Conservation (phyloP, 2,888 invertebrate species). For the Agrochola lychnidis region DNA sequence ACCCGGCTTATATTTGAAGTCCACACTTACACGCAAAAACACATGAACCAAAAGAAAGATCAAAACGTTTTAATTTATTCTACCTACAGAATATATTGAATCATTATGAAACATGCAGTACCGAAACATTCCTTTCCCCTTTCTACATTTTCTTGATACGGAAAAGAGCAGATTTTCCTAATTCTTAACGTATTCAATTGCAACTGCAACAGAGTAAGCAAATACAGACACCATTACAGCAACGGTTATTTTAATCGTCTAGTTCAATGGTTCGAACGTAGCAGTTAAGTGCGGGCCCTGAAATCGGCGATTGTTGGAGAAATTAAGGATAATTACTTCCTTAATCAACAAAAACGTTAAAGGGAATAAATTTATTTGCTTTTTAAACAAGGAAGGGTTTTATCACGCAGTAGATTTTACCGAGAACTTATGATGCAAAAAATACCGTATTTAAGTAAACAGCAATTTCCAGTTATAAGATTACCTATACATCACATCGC, state of each 20-base stretch:
- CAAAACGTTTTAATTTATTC: not conserved
- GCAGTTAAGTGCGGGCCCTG: constrained; percentile 66
- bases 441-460: not conserved
- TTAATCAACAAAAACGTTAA: not conserved
- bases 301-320: constrained; percentile 33
- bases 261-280: constrained; percentile 75
- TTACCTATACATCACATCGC: not conserved
- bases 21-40: not conserved
- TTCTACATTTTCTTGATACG: not conserved
- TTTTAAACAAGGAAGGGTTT: not conserved
- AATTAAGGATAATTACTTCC: constrained; percentile 30
- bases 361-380: not conserved
- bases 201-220: constrained; percentile 65
- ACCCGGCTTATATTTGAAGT: not conserved
- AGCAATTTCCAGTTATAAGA: not conserved
- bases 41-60: not conserved
- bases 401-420: not conserved
- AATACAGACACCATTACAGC: constrained; percentile 77
- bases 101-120: not conserved
- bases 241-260: constrained; percentile 80
- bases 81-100: not conserved
- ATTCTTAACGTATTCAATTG: constrained; percentile 62
- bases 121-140: not conserved
- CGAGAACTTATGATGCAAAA: not conserved
- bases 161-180: constrained; percentile 24